phyloP scores from a whole-genome alignment of 2,113 vertebrate species.

The Myiozetetes cayanensis region DNA sequence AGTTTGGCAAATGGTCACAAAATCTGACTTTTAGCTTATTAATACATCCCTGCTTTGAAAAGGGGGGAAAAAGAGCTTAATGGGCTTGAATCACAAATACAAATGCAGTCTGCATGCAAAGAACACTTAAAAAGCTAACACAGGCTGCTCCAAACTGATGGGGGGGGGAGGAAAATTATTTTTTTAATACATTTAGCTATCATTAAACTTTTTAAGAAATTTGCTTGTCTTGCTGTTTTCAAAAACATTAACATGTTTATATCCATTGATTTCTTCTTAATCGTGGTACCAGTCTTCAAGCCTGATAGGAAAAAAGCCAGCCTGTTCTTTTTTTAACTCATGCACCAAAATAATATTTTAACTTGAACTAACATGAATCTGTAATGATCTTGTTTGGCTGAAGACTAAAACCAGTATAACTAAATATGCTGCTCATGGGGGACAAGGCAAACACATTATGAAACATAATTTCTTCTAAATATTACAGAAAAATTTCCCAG shows the following conservation, averaged over 20 bases:
- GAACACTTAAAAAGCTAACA: not conserved
- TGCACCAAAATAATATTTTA: not conserved
- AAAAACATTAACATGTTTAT: not conserved
- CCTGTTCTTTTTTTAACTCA: not conserved
- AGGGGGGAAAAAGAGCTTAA: not conserved
- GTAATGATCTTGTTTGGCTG: not conserved
- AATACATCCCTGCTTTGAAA: not conserved
- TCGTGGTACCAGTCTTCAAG: not conserved
- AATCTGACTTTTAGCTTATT: not conserved
- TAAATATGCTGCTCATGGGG: not conserved
- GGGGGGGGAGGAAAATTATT: accelerated
- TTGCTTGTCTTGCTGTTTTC: not conserved
- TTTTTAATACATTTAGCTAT: not conserved
- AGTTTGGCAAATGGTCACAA: not conserved
- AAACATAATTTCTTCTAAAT: not conserved
- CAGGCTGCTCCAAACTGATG: not conserved
- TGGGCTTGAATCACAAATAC: not conserved
- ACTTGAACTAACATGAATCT: not conserved
- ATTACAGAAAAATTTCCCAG: not conserved
- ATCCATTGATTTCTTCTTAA: slow-evolving; percentile 3
- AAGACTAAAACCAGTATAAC: not conserved
- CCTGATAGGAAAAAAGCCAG: not conserved
- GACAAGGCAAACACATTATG: not conserved
- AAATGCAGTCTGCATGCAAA: not conserved
- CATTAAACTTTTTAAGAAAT: not conserved